Base-by-base conservation (phyloP, 2,113 vertebrate genomes). In the Hippocampus abdominalis region DNA sequence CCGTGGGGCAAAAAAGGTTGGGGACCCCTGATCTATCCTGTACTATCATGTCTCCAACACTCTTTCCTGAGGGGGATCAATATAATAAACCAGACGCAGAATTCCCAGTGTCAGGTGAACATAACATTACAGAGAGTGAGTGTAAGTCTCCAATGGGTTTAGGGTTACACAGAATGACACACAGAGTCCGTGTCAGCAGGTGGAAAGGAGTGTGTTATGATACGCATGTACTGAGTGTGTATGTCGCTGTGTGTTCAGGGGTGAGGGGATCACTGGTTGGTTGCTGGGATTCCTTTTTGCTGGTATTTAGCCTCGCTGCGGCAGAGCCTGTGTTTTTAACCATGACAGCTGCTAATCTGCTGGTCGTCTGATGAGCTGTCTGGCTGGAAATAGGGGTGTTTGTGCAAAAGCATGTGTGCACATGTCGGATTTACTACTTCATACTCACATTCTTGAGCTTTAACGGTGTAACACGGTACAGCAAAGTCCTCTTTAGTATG, bases 301-400 rank as follows among this genome's bases (percentile, higher is more conserved):
- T 76, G 74, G 72, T 74, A 59, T 87, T 86, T 81, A 83, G 80
- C 73, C 44, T 29, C 9, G 59, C 53, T 11, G 73, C 67, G 63
- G 54, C 78, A 77, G 54, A 72, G 57, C 60, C 53, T 80, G 78
- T 83, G 78, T 82, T 84, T 80, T 87, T 72, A 71, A 64, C 62
- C 66, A 42, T 79, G 83, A 81, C 87, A 87, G 85, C 82, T 89
- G 84, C 66, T 86, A 81, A 86, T 82, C 74, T 82, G 64, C 64
- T 1, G 51, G 36, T 49, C 44, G 57, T 27, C 73, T 48, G 69
- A 81, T 67, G 70, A 78, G 74, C 70, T 63, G 64, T 70, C 63
- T 67, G 57, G 68, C 77, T 80, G 73, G 71, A 86, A 81, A 80
- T 67, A 61, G 70, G 68, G 53, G 72, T 64, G 72, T 62, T 59